phyloP scores from a whole-genome alignment of 2,888 invertebrate genomes.

The Ophion obscuratus region DNA sequence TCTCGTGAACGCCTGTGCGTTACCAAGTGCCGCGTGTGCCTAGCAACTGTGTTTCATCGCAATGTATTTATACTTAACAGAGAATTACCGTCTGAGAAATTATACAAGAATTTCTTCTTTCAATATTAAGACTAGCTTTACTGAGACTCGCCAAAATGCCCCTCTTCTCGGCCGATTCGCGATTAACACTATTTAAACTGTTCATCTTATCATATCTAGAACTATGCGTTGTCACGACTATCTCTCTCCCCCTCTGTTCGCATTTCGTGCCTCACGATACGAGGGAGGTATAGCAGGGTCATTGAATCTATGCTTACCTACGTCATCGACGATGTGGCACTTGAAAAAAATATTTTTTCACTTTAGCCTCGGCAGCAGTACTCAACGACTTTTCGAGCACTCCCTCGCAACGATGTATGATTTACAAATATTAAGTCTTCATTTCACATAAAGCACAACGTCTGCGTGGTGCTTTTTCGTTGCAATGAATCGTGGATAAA shows the following conservation, averaged over 20 bases:
- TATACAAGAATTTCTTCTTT: conserved; percentile 27
- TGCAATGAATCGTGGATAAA: not conserved
- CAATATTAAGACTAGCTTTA: conserved; percentile 52
- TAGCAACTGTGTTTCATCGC: conserved; percentile 49
- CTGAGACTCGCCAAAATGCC: not conserved
- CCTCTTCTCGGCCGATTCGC: conserved; percentile 17
- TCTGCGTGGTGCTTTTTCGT: not conserved
- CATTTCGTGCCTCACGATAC: conserved; percentile 4
- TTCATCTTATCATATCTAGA: conserved; percentile 20
- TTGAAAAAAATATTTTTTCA: not conserved
- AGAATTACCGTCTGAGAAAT: not conserved
- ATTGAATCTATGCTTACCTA: conserved; percentile 26
- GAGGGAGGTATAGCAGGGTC: not conserved
- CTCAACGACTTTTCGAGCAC: not conserved
- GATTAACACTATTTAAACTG: conserved; percentile 30
- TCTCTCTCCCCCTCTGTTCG: not conserved
- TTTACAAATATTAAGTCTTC: not conserved
- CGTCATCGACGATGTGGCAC: conserved; percentile 31
- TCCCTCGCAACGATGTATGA: not conserved
- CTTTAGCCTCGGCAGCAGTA: not conserved
- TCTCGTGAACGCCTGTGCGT: conserved; percentile 26
- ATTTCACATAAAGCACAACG: not conserved
- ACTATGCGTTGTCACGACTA: not conserved
- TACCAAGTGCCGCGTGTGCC: conserved; percentile 14
- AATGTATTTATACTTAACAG: not conserved